A percentile compares a stretch with the other conserved stretches of the same genome.
These are phyloP conservation scores for Phylloscopus trochilus DNA, from an alignment of 2,113 vertebrate genomes.

Conservation along the genomic window DNA sequence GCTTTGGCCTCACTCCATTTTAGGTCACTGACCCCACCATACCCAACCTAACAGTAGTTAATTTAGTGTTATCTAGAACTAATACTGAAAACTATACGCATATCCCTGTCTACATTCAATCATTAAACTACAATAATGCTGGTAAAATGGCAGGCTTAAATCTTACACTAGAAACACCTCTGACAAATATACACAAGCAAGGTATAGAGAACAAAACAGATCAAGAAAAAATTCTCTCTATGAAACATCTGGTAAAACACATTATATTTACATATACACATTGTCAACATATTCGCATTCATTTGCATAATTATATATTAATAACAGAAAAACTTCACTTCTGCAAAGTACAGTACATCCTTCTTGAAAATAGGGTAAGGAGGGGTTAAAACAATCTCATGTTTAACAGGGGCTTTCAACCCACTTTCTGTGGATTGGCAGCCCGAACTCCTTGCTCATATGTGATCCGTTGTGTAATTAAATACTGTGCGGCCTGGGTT, in stretches of 20 bases:
- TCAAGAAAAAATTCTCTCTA: slow-evolving; percentile 88
- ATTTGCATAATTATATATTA: slow-evolving; percentile 94
- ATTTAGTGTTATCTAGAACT: slow-evolving; percentile 89
- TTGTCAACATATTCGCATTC: slow-evolving; percentile 92
- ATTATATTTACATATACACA: slow-evolving; percentile 93
- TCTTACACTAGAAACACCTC: slow-evolving; percentile 89
- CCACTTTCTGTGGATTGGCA: slow-evolving; percentile 89
- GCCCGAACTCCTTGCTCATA: slow-evolving; percentile 90
- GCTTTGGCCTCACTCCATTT: slow-evolving; percentile 89
- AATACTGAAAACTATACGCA: slow-evolving; percentile 90
- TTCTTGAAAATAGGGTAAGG: slow-evolving; percentile 86
- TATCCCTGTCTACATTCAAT: slow-evolving; percentile 92
- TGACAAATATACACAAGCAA: slow-evolving; percentile 90
- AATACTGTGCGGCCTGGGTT: slow-evolving; percentile 88
- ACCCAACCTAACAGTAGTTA: slow-evolving; percentile 89
- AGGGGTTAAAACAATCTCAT: slow-evolving; percentile 82
- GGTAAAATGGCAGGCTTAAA: slow-evolving; percentile 93
- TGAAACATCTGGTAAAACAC: slow-evolving; percentile 92
- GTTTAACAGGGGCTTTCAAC: slow-evolving; percentile 75
- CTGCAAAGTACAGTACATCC: slow-evolving; percentile 93
- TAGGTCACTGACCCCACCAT: slow-evolving; percentile 86
- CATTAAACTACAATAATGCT: slow-evolving; percentile 92
- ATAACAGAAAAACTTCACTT: slow-evolving; percentile 90
- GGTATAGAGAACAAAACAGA: slow-evolving; percentile 87
- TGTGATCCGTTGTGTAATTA: slow-evolving; percentile 89